Evolutionary conservation across 1,140 invertebrate species (phyloP).

Genomic region (Philopotamus ludificatus): DNA sequence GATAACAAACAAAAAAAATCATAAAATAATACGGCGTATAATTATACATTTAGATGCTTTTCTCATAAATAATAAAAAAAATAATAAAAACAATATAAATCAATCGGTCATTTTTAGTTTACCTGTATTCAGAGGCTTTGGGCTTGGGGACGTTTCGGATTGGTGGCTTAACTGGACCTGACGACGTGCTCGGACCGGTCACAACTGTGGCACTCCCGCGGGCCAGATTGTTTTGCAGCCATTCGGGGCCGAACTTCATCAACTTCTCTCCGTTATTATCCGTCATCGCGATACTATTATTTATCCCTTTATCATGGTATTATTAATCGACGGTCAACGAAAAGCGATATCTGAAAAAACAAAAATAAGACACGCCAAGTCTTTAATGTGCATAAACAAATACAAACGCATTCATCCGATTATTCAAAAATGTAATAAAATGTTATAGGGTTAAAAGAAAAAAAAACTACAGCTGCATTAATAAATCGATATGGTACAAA

Average conservation of each 20-base stretch:
- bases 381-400: background rate
- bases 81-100: too few relatives aligned
- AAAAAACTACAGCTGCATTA: background rate
- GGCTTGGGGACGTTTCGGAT: background rate
- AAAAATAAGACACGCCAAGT: background rate
- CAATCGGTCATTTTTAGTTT: too few relatives aligned
- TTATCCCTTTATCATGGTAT: background rate
- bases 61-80: too few relatives aligned
- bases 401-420: background rate
- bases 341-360: background rate
- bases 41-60: too few relatives aligned
- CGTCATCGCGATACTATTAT: background rate
- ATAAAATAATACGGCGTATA: too few relatives aligned
- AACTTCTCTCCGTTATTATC: constrained; percentile 9
- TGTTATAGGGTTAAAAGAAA: background rate
- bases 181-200: too few relatives aligned
- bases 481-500: background rate
- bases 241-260: constrained; percentile 15
- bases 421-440: background rate
- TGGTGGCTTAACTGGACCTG: too few relatives aligned
- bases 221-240: constrained; percentile 13
- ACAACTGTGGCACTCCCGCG: too few relatives aligned
- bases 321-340: background rate
- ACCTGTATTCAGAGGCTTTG: constrained; percentile 9
- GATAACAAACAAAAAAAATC: too few relatives aligned